Base-by-base conservation (phyloP, 2,888 invertebrate genomes). In the Hydropsyche betteni region DNA sequence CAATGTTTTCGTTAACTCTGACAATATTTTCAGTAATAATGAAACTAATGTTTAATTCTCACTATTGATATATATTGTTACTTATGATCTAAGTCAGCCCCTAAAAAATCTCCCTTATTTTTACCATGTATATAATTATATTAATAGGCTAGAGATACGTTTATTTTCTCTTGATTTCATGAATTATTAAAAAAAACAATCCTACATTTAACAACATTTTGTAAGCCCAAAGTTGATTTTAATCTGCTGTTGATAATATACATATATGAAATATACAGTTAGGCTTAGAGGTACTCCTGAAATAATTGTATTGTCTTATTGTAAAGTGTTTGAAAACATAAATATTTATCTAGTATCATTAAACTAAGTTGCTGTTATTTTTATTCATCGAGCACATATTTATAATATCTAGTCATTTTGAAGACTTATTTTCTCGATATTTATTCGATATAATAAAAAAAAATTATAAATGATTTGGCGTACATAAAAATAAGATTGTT, bases 341-440 rank as follows among this genome's bases (percentile, higher is more conserved):
- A 70, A 70, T 53, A 70, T 70, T 33, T 53, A 70, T 53, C 70
- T 51, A 70, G 69, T 69, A 69, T 70, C 53, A 70, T 70, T 70
- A 51, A 36, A 72, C 70, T 76, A 64, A 50, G 71, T 76, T 75
- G 75, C 73, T 64, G 58, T 74, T 76, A 55, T 71, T 73, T 74
- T 71, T 74, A 71, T 75, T 76, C 33, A 75, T 58, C 69, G 38
- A 50, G 68, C 72, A 72, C 72, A 72, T 73, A 58, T 68, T 68
- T 74, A 68, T 58, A 74, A 75, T 74, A 68, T 73, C 76, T 78
- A 78, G 78, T 78, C 78, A 77, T 77, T 71, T 74, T 71, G 58
- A 76, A 78, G 76, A 78, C 78, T 76, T 76, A 69, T 68, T 78
- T 76, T 74, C 73, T 64, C 44, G 44, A 72, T 77, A 69, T 75